Evolutionary conservation across 2,113 vertebrate genomes (phyloP), one percentile per base, ranked within the genome.

Genomic region (Epinephelus lanceolatus): DNA sequence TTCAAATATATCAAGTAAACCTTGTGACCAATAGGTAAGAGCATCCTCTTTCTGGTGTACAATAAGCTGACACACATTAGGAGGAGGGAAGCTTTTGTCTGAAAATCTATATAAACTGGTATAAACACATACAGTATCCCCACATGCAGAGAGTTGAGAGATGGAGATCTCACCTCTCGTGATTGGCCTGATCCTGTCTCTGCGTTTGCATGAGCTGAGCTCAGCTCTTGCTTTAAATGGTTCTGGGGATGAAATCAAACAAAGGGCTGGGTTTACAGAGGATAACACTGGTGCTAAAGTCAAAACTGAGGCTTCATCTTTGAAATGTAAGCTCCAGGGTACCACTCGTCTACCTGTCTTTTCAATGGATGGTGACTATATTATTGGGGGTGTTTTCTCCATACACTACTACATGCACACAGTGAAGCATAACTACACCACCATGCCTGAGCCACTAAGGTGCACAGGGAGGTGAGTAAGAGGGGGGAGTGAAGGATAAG

Each of bases 401-500:
- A 91, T 95, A 0, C 94, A 95, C 56, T 6, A 85, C 71, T 85
- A 89, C 8, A 69, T 73, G 30, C 30, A 83, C 25, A 90, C 74
- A 30, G 70, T 85, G 37, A 84, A 84, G 27, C 63, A 88, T 27
- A 81, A 86, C 73, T 94, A 93, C 63, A 94, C 80, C 57, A 77
- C 18, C 47, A 21, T 78, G 56, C 94, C 95, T 78, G 84, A 90
- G 55, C 61, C 89, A 15, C 27, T 90, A 6, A 72, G 56, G 30
- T 95, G 94, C 82, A 88, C 60, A 76, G 93, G 93, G 57, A 95
- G 95, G 95, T 96, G 30, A 85, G 93, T 91, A 25, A 68, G 15
- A 47, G 52, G 21, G n/a, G 33, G 23, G 30, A 12, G 6, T 37
- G 37, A 5, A 10, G n/a, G 2, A 27, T 59, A 1, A 25, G 17